Evolutionary conservation across 1,140 invertebrate species (phyloP), one percentile per base, ranked within the genome.

Genomic region (Caenorhabditis briggsae): DNA sequence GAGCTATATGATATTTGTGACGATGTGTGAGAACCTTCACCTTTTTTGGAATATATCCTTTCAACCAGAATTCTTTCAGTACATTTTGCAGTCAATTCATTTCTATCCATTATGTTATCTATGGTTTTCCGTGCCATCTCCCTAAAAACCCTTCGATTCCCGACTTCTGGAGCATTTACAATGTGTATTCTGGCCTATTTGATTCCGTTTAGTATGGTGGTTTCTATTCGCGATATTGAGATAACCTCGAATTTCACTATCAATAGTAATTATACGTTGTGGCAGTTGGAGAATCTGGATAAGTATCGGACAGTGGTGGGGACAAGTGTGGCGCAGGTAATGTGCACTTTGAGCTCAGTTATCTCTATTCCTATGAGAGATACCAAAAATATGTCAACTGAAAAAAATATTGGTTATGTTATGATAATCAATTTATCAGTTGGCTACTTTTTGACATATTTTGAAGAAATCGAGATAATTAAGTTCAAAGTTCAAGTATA

Each of bases 1-100:
- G 70, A 78, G 70, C 23, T 78, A 78, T 78, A 78, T 78, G 70
- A 78, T 78, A 50, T 78, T 78, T n/a, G 50, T 46, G 6, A 78
- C 70, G 18, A 78, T 78, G 70, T 78, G 70, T 78, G 33, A 48
- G 70, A 50, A 23, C 12, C 18, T 48, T 70, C 23, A 11, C 6
- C 25, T 20, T 11, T 6, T 61, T 20, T 11, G 25, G 9, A 20
- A 61, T 12, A 11, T 11, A 53, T 11, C 9, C 9, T 9, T 53
- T 11, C 1, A 33, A 1, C 33, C 33, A 33, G 3, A 33, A 33
- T 3, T 33, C 1, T 61, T 78, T 50, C 46, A 78, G 70, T 78
- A 43, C 70, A 78, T 11, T 78, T 78, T 18, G 70, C 70, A 9
- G 70, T 78, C n/a, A 78, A 78, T 46, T 78, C 70, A 48, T 78